Conservation (phyloP, 2,888 invertebrate species). For the Parnassius glacialis region DNA sequence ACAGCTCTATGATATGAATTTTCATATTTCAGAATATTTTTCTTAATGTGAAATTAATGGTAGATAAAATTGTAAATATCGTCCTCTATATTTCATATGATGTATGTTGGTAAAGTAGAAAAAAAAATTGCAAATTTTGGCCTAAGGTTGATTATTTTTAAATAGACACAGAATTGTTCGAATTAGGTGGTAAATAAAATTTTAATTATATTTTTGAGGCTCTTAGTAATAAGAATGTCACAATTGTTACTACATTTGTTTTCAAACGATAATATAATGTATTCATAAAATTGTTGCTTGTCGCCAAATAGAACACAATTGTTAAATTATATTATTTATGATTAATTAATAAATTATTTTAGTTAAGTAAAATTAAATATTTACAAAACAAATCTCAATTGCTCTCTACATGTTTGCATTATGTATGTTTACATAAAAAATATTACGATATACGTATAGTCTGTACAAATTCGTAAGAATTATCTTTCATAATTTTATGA, state of each 20-base stretch:
- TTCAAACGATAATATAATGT: constrained; percentile 8
- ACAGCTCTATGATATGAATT: constrained; percentile 49
- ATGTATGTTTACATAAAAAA: constrained; percentile 21
- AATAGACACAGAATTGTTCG: constrained; percentile 24
- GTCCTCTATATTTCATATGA: constrained; percentile 50
- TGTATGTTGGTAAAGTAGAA: constrained; percentile 39
- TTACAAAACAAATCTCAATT: constrained; percentile 13
- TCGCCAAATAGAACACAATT: constrained; percentile 7
- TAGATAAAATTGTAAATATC: constrained; percentile 49
- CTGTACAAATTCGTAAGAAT: constrained; percentile 40
- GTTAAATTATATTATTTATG: not conserved
- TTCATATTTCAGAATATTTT: constrained; percentile 54
- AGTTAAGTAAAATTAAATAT: not conserved
- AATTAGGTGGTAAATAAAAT: constrained; percentile 5
- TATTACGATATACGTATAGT: constrained; percentile 43
- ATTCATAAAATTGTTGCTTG: constrained; percentile 1
- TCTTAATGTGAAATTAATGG: constrained; percentile 43
- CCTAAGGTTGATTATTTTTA: constrained; percentile 32
- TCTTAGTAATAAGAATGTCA: constrained; percentile 1
- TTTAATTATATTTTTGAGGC: not conserved
- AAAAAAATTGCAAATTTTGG: constrained; percentile 27
- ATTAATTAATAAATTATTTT: not conserved
- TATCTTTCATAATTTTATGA: constrained; percentile 33
- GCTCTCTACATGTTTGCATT: not conserved
- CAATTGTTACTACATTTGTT: constrained; percentile 10